A percentile compares a stretch with the other conserved stretches of the same genome.
Conservation (phyloP, 2,113 vertebrate species). For the Halichoeres trimaculatus region DNA sequence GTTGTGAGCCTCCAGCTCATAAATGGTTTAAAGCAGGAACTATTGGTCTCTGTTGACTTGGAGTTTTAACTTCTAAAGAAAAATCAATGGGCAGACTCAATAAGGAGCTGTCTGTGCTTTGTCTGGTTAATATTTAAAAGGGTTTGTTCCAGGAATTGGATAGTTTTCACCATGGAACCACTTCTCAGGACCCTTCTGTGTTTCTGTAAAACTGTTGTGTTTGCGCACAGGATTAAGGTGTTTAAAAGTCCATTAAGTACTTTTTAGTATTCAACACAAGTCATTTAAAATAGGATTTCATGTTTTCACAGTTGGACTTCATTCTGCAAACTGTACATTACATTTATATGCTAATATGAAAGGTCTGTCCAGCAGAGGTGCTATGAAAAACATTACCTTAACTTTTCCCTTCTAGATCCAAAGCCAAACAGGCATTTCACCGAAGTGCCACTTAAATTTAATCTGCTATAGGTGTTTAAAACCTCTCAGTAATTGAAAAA, state of each 20-base stretch:
- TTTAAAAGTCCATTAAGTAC: too few relatives aligned
- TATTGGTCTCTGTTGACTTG: constrained; percentile 29
- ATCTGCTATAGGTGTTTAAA: constrained; percentile 26
- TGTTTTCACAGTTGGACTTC: too few relatives aligned
- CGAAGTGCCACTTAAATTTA: neutral
- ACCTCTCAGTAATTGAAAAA: constrained; percentile 13
- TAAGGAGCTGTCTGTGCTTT: constrained; percentile 53
- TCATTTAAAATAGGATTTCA: neutral
- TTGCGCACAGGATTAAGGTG: neutral
- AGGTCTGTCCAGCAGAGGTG: neutral
- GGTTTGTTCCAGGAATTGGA: constrained; percentile 32
- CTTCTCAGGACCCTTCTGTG: constrained; percentile 11
- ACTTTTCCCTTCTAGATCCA: neutral
- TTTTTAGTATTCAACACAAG: too few relatives aligned
- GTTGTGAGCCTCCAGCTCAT: constrained; percentile 13
- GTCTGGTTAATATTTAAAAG: constrained; percentile 64
- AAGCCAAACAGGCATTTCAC: neutral
- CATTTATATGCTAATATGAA: neutral
- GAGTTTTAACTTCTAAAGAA: constrained; percentile 42
- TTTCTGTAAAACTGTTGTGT: constrained; percentile 26
- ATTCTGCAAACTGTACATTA: neutral
- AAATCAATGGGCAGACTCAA: constrained; percentile 58
- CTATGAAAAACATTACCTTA: neutral
- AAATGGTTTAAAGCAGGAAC: constrained; percentile 32
- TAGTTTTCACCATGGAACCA: constrained; percentile 26